Conservation (phyloP, 2,888 invertebrate species). For the Suillia variegata region DNA sequence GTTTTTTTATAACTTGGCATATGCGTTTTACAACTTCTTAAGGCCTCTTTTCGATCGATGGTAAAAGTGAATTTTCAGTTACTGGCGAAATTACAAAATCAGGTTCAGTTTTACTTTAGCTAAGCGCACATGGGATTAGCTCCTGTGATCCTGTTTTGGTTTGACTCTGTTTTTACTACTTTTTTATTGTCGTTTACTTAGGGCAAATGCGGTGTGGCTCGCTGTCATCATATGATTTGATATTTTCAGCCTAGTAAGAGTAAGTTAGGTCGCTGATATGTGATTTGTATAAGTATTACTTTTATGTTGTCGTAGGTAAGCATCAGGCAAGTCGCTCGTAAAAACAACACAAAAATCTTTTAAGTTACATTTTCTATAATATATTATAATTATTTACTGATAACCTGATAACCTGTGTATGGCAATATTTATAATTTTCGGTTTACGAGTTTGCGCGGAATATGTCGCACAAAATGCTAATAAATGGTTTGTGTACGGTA, state of each 20-base stretch:
- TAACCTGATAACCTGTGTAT: no score
- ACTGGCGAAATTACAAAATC: not conserved
- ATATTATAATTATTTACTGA: no score
- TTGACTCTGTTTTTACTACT: not conserved
- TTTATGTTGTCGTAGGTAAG: not conserved
- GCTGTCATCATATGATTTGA: not conserved
- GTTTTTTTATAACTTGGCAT: not conserved
- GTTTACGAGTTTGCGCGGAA: no score
- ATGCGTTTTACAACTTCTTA: not conserved
- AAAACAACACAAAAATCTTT: no score
- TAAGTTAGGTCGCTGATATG: not conserved
- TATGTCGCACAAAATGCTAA: no score
- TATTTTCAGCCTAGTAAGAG: not conserved
- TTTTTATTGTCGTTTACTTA: slow-evolving; percentile 1
- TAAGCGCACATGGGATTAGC: not conserved
- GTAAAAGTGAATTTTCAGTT: not conserved
- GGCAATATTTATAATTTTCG: no score
- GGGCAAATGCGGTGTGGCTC: not conserved
- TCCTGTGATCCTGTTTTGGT: not conserved
- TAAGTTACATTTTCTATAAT: no score
- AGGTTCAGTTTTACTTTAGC: no score
- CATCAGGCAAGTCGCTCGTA: not conserved
- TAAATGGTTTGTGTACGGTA: no score
- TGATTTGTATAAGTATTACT: not conserved
- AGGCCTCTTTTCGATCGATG: no score